phyloP scores from a whole-genome alignment of 2,888 invertebrate genomes.

The Eurytoma adleriae region DNA sequence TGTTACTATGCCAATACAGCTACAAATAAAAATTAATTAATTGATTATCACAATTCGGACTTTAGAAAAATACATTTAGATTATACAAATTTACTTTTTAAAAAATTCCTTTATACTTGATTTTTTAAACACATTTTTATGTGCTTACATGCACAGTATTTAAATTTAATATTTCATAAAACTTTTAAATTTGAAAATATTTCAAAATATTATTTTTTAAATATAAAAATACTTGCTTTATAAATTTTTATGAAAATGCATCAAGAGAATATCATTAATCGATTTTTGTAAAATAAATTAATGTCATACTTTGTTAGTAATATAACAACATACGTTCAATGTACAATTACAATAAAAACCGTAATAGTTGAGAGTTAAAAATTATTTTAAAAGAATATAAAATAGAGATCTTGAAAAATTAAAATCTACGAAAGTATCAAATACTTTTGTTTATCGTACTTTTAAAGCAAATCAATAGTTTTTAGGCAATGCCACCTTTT shows the following conservation, averaged over 20 bases:
- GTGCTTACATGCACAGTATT: background rate
- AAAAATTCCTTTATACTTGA: background rate
- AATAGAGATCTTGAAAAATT: too few relatives aligned
- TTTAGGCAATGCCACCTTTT: conserved; percentile 66
- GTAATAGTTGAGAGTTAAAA: too few relatives aligned
- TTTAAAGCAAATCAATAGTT: conserved; percentile 60
- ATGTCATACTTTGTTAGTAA: too few relatives aligned
- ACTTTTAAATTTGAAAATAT: background rate
- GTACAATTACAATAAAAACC: too few relatives aligned
- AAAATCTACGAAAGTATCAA: too few relatives aligned
- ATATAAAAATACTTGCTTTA: background rate
- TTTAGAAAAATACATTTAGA: background rate
- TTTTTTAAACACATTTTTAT: background rate
- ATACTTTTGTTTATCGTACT: background rate
- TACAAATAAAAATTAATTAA: background rate
- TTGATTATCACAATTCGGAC: background rate
- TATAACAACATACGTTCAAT: too few relatives aligned
- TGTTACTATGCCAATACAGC: too few relatives aligned
- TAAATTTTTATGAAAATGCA: conserved; percentile 7
- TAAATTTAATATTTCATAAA: background rate
- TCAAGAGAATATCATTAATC: background rate
- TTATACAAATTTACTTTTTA: background rate
- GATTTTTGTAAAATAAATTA: too few relatives aligned
- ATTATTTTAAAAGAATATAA: too few relatives aligned
- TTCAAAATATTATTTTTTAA: background rate